Percentiles rank a stretch among this genome's conserved stretches.
These are phyloP conservation scores for Procambarus clarkii DNA, from an alignment of 1,140 invertebrate species.

Conservation along the genomic window DNA sequence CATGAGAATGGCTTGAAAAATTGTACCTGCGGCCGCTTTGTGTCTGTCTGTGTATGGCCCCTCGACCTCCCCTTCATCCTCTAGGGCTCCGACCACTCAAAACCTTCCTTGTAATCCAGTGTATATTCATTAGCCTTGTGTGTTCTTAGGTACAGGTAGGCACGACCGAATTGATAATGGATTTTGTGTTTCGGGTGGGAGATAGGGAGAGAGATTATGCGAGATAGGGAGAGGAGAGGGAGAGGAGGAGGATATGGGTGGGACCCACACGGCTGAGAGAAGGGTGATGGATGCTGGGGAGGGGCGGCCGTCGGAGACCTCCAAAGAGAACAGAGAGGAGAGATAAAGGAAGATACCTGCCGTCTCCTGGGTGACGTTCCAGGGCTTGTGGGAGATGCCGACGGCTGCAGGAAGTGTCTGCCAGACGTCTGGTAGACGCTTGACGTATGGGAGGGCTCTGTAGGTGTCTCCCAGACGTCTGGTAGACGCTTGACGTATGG, in stretches of 20 bases:
- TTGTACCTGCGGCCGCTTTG: slow-evolving; percentile 34
- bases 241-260: no score
- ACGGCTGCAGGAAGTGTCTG: no score
- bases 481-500: no score
- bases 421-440: no score
- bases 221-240: background rate
- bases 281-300: background rate
- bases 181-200: background rate
- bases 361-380: no score
- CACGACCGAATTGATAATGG: background rate
- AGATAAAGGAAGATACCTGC: background rate
- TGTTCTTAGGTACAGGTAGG: background rate
- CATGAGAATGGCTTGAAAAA: slow-evolving; percentile 59
- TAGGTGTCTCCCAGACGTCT: no score
- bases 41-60: slow-evolving; percentile 4
- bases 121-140: background rate
- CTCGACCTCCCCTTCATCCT: background rate
- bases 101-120: no score
- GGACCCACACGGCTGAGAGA: no score
- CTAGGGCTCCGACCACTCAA: no score
- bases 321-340: background rate
- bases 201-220: background rate
- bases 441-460: no score
- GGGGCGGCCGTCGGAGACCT: background rate
- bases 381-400: no score